These are phyloP conservation scores for Spialia ferax DNA, from an alignment of 2,888 invertebrate species.

Conservation along the genomic window DNA sequence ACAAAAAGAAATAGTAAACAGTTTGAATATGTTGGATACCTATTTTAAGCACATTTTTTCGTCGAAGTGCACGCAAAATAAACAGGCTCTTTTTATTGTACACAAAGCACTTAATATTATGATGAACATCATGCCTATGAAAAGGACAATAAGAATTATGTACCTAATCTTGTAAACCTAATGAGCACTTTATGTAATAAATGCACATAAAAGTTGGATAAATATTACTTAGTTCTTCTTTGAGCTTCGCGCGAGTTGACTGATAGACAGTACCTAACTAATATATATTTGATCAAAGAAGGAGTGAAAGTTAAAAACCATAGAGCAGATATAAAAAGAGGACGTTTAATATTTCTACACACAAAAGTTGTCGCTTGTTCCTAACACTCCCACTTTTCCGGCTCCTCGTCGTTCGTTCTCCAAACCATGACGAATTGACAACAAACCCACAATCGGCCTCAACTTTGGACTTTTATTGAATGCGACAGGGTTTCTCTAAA, in stretches of 20 bases:
- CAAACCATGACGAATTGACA: too few species aligned
- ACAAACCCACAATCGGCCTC: not conserved
- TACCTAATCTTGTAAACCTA: too few species aligned
- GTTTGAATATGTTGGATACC: not conserved
- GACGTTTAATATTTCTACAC: not conserved
- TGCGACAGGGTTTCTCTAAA: not conserved
- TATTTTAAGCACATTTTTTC: not conserved
- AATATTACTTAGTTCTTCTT: too few species aligned
- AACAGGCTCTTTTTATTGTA: not conserved
- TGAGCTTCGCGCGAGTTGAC: not conserved
- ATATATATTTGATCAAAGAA: not conserved
- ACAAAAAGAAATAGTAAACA: not conserved
- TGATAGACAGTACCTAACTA: not conserved
- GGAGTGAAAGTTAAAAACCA: not conserved
- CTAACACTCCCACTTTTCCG: not conserved
- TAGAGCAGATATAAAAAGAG: too few species aligned
- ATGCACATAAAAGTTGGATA: too few species aligned
- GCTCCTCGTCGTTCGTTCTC: too few species aligned
- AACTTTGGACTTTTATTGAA: not conserved
- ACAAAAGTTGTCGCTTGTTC: not conserved
- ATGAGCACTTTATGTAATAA: not conserved
- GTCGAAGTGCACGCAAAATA: not conserved
- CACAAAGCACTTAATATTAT: not conserved
- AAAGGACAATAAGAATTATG: not conserved
- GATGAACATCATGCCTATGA: not conserved